Evolutionary conservation across 1,140 invertebrate genomes (phyloP), one percentile per base, ranked within the genome.

Genomic region (Diorhabda elongata): DNA sequence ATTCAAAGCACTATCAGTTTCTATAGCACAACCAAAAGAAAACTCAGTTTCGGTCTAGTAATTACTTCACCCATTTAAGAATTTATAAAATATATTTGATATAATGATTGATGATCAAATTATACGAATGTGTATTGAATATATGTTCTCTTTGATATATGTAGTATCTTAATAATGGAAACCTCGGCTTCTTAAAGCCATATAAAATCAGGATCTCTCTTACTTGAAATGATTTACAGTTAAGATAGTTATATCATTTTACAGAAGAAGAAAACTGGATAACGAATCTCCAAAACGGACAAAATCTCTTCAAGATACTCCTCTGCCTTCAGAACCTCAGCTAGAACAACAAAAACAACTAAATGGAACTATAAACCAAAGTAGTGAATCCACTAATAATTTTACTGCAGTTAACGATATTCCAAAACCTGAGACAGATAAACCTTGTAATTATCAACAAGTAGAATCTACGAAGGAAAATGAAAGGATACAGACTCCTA

Each of bases 371-470:
- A 9, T 69, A 3, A 71, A 66, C 52, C 64, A 64, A 47, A 68
- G 41, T 3, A 47, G 26, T 5, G 66, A 58, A 3, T 69, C 62
- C 9, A 4, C 62, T 43, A 75, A 63, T 45, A 77, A 76, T 47
- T 73, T 72, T 47, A 77, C 73, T 63, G 73, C 66, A 45, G 64
- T 74, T 2, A 71, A 75, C 57, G 71, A 76, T 47, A 69, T 58
- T 9, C 57, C 64, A 45, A 73, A 72, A 52, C 58, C 66, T 11
- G 66, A 65, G 3, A 64, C 64, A n/a, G 58, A 67, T 58, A 67
- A 60, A 60, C 57, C 65, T 8, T 11, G 57, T 42, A 11, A 67
- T 11, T 42, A 67, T 8, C 47, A 67, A 47, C 44, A 41, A 64
- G 56, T 45, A 62, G 67, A 69, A 44, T 61, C 60, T 44, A 68